phyloP scores from a whole-genome alignment of 2,888 invertebrate species.

The Argyresthia goedartella region DNA sequence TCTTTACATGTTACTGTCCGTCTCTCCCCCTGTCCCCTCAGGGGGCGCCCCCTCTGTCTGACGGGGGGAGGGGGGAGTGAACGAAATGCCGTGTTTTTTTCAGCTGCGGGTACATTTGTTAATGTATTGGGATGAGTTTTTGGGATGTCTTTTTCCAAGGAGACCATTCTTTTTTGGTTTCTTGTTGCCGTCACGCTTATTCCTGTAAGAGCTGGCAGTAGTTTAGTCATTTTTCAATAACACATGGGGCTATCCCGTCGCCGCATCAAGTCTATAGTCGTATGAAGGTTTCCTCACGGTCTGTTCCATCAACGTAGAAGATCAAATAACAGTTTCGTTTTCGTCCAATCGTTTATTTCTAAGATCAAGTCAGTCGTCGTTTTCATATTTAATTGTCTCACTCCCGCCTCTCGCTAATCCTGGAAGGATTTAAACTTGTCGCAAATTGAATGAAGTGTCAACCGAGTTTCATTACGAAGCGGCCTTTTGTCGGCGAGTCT shows the following conservation, averaged over 20 bases:
- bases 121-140: neutral
- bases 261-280: too few relatives aligned
- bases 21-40: neutral
- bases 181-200: too few relatives aligned
- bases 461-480: slow-evolving; percentile 3
- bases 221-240: too few relatives aligned
- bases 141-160: too few relatives aligned
- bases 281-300: too few relatives aligned
- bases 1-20: slow-evolving; percentile 8
- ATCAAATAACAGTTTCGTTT: neutral
- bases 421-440: neutral
- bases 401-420: neutral
- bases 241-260: too few relatives aligned
- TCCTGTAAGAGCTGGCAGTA: too few relatives aligned
- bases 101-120: neutral
- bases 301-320: too few relatives aligned
- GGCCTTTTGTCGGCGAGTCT: slow-evolving; percentile 1
- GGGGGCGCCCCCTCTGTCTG: neutral
- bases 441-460: slow-evolving; percentile 5
- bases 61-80: neutral
- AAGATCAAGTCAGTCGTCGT: too few relatives aligned
- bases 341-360: too few relatives aligned
- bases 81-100: too few relatives aligned
- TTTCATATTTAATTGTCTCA: neutral
- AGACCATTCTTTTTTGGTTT: too few relatives aligned